Base-by-base conservation (phyloP, 2,113 vertebrate genomes). In the Ictalurus punctatus region DNA sequence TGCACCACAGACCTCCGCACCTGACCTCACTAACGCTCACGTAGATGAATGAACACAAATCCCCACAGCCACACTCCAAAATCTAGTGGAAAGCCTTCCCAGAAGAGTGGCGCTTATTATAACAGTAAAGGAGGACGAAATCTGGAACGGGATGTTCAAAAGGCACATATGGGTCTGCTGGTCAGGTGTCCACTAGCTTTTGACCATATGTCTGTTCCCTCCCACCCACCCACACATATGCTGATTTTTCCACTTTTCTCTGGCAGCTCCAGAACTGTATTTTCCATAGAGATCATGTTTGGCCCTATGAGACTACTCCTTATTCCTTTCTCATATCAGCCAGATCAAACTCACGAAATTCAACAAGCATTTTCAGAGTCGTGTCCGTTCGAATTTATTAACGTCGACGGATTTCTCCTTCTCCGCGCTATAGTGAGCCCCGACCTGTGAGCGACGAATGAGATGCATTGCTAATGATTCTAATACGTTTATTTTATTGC, bases 401-500 rank as follows among this genome's bases (percentile, higher is more conserved):
- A 85, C 44, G 48, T 69, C 61, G 63, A 54, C 65, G 73, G 69
- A 90, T 87, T 87, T 65, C 88, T 59, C 21, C 65, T 54, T 69
- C 56, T 78, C 48, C 27, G 52, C 52, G 58, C 52, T 59, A 86
- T 63, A 5, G 58, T 84, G 80, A 83, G 34, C 52, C 88, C 78
- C 79, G 52, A 67, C 90, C 78, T 87, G 27, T 71, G 85, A 80
- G 85, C 78, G 34, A 67, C 44, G 71, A 86, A 52, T 79, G 81
- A 89, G 86, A 85, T 87, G 79, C 82, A 90, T 69, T 69, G 71
- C 85, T 91, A 91, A 90, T 83, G 79, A 88, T 89, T 89, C 85
- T 61, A 82, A 88, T 71, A 89, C 88, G 85, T 87, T 92, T 86
- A 84, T 90, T 89, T 90, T 88, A 89, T 74, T 89, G 87, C 87